phyloP scores from a whole-genome alignment of 2,113 vertebrate genomes.

The Puntigrus tetrazona region DNA sequence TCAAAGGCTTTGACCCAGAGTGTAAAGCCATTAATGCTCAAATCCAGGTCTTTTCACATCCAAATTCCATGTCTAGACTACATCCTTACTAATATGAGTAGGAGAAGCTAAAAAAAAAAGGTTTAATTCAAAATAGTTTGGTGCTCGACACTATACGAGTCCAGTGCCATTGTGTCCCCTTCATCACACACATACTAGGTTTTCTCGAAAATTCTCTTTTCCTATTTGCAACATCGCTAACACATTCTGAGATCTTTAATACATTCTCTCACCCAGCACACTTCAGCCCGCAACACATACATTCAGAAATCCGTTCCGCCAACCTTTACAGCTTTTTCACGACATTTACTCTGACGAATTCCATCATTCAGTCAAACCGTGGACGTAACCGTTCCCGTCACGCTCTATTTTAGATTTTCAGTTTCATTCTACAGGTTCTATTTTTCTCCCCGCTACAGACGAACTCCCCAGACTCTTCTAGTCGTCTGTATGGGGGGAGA shows the following conservation, averaged over 20 bases:
- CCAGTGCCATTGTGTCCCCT: neutral
- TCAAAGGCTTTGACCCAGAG: neutral
- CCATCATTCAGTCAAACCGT: neutral
- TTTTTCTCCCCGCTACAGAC: neutral
- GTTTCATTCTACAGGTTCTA: slow-evolving; percentile 2
- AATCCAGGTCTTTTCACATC: neutral
- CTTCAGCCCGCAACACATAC: neutral
- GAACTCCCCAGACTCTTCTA: neutral
- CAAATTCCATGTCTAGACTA: neutral
- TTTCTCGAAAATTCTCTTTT: slow-evolving; percentile 28
- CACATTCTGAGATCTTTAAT: neutral
- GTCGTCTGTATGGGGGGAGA: neutral
- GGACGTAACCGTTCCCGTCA: neutral
- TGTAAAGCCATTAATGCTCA: neutral
- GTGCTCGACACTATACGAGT: neutral
- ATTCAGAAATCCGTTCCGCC: neutral
- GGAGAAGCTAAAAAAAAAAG: neutral
- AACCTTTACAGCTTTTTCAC: slow-evolving; percentile 17
- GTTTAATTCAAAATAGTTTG: neutral
- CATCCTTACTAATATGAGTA: neutral
- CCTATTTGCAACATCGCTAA: neutral
- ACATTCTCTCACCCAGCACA: neutral
- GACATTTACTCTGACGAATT: neutral
- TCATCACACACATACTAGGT: neutral
- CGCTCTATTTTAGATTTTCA: neutral